phyloP scores from a whole-genome alignment of 2,113 vertebrate species.

The Phoenicopterus ruber region DNA sequence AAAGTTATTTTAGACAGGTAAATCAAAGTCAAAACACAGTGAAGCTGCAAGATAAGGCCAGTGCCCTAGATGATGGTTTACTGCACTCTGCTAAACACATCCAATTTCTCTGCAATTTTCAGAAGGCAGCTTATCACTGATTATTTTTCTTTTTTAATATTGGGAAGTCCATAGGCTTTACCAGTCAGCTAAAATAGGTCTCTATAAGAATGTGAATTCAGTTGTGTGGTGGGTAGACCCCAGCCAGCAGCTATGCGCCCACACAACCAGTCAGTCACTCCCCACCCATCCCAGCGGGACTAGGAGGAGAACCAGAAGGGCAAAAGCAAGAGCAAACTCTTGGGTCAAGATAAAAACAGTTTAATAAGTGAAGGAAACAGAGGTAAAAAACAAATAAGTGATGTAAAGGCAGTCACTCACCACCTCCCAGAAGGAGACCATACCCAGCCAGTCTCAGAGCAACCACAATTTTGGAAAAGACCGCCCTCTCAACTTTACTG shows the following conservation, averaged over 20 bases:
- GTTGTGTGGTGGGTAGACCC: not conserved
- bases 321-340: not conserved
- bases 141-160: not conserved
- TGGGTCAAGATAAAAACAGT: not conserved
- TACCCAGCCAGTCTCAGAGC: not conserved
- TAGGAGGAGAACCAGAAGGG: not conserved
- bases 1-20: not conserved
- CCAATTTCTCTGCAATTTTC: not conserved
- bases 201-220: not conserved
- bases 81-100: not conserved
- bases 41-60: not conserved
- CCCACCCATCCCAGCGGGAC: not conserved
- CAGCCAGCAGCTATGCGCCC: not conserved
- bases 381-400: not conserved
- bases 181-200: not conserved
- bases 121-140: not conserved
- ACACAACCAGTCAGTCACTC: not conserved
- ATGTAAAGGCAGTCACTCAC: not conserved
- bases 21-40: not conserved
- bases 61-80: not conserved
- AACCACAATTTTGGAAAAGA: not conserved
- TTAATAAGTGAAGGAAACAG: not conserved
- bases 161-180: not conserved
- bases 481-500: not conserved
- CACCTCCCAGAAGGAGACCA: not conserved